Evolutionary conservation across 2,888 invertebrate species (phyloP), one percentile per base, ranked within the genome.

Genomic region (Argyra leucocephala): DNA sequence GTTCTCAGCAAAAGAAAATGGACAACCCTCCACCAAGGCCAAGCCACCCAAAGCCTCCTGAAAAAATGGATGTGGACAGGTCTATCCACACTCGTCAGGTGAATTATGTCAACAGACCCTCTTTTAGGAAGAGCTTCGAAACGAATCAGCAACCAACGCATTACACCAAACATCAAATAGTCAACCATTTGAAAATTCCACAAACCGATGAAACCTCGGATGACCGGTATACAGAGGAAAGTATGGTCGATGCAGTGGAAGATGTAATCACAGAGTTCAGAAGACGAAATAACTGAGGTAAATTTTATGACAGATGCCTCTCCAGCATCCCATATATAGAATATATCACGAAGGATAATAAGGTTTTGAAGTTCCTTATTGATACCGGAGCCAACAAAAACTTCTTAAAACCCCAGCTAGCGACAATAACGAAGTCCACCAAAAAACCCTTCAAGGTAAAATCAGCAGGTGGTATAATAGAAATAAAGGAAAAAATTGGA

Each of bases 251-350:
- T 2, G 3, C n/a, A 3, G 12, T 21, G 2, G 1, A 61, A 4
- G 2, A n/a, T 3, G 5, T 21, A 10, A 21, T 48, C 9, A 26
- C 48, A 3, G 6, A 36, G 1, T 5, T 31, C 1, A 31, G 61
- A 61, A 36, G 36, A 36, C 1, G 21, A 57, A 57, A 3, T 5
- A 5, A 15, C 18, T 7, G 62, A 63, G 22, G 5, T 63, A 62
- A 37, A 63, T 63, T 63, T 63, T 63, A 63, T 63, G 63, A 63
- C 57, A 57, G 57, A 48, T 22, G 63, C 63, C 57, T 63, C 63
- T 63, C 63, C 24, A 63, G n/a, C n/a, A n/a, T n/a, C n/a, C n/a
- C n/a, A n/a, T n/a, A n/a, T n/a, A n/a, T n/a, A n/a, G n/a, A n/a
- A 57, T 48, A 21, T 63, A 57, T 22, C 58, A 57, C 61, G n/a